Base-by-base conservation (phyloP, 1,140 invertebrate species). In the Procambarus virginalis region DNA sequence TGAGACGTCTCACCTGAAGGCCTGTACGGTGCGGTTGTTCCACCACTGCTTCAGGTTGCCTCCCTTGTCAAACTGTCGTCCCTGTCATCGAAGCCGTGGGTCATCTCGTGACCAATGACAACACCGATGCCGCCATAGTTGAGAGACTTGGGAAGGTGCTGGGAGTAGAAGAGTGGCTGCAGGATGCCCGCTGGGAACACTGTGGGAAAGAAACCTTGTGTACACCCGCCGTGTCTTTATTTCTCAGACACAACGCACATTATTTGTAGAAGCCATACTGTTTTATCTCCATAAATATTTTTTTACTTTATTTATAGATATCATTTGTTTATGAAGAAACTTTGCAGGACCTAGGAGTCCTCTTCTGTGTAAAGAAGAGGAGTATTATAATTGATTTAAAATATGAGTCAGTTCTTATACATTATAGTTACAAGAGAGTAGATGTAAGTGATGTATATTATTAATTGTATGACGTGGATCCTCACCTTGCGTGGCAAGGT, bases 1-100 rank as follows among this genome's bases (percentile, higher is more conserved):
- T 34, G 34, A 34, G 2, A 9, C 12, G 2, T 6, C 78, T 58
- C 60, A 92, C n/a, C 97, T 96, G 93, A 99, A 99, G 0, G 97
- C 96, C 12, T 94, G 92, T n/a, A 98, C 97, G 2, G 98, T 99
- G 3, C 96, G 95, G 93, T 99, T 98, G 92, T 98, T 98, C 99
- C 98, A 99, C 99, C 99, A 99, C 91, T 98, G 97, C 95, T 97
- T 96, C 94, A 99, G 96, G 93, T 99, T 99, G n/a, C 99, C 99
- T 92, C 99, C 96, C 93, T 98, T 99, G 93, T 99, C 98, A 93
- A 99, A 99, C 93, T 99, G 97, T 8, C 98, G 95, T 0, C 98
- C 97, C 95, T 98, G 93, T 98, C 97, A 92, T 98, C 97, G 93
- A 98, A 98, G 2, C 97, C 97, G 92, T 97, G 97, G 2, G 97